Conservation (phyloP, 2,113 vertebrate species). For the Phrynocephalus versicolor region DNA sequence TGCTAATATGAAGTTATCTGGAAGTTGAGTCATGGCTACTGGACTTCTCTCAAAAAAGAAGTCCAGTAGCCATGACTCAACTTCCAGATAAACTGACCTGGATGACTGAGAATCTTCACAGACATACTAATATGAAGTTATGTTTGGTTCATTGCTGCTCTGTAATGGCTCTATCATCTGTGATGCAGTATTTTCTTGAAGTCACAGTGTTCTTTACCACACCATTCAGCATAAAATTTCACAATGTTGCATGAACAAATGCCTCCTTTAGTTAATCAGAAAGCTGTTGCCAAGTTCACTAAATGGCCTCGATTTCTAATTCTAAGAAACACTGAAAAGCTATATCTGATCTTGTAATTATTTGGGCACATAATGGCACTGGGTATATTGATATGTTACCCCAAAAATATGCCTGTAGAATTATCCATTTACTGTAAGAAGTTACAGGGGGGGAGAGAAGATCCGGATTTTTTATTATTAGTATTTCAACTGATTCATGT, state of each 20-base stretch:
- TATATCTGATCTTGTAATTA: neutral
- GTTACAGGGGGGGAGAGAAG: too few species aligned
- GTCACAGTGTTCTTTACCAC: neutral
- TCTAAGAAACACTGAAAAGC: neutral
- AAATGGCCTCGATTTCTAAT: neutral
- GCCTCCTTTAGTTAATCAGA: neutral
- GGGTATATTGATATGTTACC: too few species aligned
- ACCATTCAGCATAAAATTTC: neutral
- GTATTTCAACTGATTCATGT: conserved; percentile 9
- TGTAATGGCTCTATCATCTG: neutral
- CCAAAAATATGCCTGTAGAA: neutral
- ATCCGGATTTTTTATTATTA: too few species aligned
- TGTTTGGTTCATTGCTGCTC: neutral
- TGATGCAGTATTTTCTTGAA: neutral
- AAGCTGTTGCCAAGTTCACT: neutral
- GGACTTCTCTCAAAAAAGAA: too few species aligned
- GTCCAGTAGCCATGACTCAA: too few species aligned
- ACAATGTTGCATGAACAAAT: neutral
- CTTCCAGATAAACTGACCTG: too few species aligned
- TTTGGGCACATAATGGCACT: neutral
- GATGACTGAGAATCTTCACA: too few species aligned
- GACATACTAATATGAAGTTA: neutral
- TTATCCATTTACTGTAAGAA: neutral
- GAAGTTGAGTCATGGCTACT: too few species aligned
- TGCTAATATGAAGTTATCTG: neutral